Evolutionary conservation across 2,888 invertebrate species (phyloP), one percentile per base, ranked within the genome.

Genomic region (Camponotus fellah): DNA sequence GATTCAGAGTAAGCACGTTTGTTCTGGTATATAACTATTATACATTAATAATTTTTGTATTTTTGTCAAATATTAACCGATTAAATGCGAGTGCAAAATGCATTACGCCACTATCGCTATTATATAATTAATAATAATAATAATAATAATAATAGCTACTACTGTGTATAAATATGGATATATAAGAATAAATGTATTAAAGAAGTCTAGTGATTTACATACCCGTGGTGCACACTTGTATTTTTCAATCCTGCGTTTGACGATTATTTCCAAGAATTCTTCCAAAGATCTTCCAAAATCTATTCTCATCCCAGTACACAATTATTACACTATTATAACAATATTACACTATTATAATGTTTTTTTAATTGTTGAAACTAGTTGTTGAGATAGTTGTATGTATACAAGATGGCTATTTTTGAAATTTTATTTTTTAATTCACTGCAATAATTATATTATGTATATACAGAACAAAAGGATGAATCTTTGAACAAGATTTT

Each of bases 91-190:
- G 91, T 92, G 93, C 92, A 91, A 92, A 86, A 91, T 91, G 92
- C 93, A 93, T 92, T 91, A 89, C 84, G 91, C 91, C 91, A 93
- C 90, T 92, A 92, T 83, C 90, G 91, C 91, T 92, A 92, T 89
- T 90, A 91, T 92, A 92, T 90, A 87, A 92, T 90, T 86, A 90
- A 88, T 89, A 87, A 89, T 89, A 84, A 83, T 82, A 85, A 85
- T 40, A 40, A 65, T 65, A 71, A 49, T 85, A 89, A 88, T 89
- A 92, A 91, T 92, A 93, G 90, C 87, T 89, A 90, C 88, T 91
- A 93, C 92, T 93, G 93, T 93, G 93, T 93, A 93, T 93, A 93
- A 93, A 93, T 93, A 93, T 93, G 91, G 90, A 91, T 93, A 93
- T 93, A 91, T 92, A 91, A 92, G 91, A 93, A 93, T 93, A 93